Evolutionary conservation across 2,888 invertebrate species (phyloP).

Genomic region (Ischnura elegans): DNA sequence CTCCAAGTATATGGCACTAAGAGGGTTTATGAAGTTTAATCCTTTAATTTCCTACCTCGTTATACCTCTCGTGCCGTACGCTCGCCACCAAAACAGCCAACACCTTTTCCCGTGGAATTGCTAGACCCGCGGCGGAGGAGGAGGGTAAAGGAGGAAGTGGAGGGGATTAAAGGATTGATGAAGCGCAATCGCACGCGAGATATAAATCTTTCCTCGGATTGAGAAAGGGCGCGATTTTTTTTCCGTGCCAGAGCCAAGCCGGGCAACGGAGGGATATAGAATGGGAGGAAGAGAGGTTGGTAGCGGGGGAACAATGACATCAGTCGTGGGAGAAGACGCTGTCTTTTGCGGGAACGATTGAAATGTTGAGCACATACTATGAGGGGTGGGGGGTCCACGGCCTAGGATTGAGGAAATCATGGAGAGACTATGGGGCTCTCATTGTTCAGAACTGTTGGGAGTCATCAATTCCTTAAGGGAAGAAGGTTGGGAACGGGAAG

Average conservation of each 20-base stretch:
- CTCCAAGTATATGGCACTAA: no score
- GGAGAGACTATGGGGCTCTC: background rate
- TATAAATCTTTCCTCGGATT: conserved; percentile 35
- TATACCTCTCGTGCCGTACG: no score
- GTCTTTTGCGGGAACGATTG: background rate
- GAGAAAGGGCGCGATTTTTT: conserved; percentile 14
- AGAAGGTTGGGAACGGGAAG: background rate
- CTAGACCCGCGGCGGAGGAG: no score
- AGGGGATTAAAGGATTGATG: background rate
- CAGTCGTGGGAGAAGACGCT: background rate
- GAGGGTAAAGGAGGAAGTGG: background rate
- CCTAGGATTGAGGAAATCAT: background rate
- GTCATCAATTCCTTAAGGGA: background rate
- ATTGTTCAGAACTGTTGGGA: background rate
- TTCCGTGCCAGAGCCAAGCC: background rate
- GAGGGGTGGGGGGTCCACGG: background rate
- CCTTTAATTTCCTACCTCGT: no score
- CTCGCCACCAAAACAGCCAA: no score
- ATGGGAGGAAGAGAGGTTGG: background rate
- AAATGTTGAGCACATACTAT: background rate
- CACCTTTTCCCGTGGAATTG: no score
- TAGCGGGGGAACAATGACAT: background rate
- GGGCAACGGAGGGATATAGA: background rate
- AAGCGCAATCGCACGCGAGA: conserved; percentile 21
- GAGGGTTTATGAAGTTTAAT: no score